These are phyloP conservation scores for Phocoena phocoena DNA, from an alignment of 2,113 vertebrate genomes.

Conservation along the genomic window DNA sequence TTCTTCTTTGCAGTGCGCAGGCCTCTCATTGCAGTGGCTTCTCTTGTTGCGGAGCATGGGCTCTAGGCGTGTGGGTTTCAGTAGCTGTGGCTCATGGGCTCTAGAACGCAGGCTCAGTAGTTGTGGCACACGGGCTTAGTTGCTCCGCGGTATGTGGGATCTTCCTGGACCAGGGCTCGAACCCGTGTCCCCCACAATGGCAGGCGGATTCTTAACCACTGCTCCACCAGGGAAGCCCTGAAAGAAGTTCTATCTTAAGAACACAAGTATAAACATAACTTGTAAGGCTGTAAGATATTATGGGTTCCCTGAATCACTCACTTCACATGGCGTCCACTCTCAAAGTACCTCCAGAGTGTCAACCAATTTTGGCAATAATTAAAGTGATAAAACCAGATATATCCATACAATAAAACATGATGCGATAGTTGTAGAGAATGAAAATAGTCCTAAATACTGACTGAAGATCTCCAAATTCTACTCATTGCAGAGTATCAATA, in stretches of 20 bases:
- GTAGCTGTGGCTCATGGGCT: too few species aligned
- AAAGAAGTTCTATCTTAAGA: not conserved
- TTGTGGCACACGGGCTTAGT: too few species aligned
- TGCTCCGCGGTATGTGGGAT: too few species aligned
- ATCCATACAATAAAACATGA: not conserved
- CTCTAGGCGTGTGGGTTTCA: too few species aligned
- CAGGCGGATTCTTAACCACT: too few species aligned
- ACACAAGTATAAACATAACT: not conserved
- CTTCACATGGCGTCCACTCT: not conserved
- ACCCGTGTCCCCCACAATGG: too few species aligned
- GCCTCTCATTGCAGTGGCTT: too few species aligned
- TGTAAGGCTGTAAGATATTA: not conserved
- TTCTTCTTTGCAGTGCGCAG: too few species aligned
- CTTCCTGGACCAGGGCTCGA: too few species aligned
- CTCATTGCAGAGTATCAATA: not conserved
- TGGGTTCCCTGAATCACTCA: not conserved
- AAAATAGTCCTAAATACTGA: not conserved
- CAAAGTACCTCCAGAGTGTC: not conserved
- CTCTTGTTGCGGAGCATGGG: too few species aligned
- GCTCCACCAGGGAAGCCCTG: too few species aligned
- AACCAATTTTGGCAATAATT: not conserved
- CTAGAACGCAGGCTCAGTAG: too few species aligned
- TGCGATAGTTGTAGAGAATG: not conserved
- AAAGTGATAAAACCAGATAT: not conserved
- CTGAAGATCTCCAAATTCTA: not conserved